Base-by-base conservation (phyloP, 1,140 invertebrate genomes). In the Heterodera schachtii region DNA sequence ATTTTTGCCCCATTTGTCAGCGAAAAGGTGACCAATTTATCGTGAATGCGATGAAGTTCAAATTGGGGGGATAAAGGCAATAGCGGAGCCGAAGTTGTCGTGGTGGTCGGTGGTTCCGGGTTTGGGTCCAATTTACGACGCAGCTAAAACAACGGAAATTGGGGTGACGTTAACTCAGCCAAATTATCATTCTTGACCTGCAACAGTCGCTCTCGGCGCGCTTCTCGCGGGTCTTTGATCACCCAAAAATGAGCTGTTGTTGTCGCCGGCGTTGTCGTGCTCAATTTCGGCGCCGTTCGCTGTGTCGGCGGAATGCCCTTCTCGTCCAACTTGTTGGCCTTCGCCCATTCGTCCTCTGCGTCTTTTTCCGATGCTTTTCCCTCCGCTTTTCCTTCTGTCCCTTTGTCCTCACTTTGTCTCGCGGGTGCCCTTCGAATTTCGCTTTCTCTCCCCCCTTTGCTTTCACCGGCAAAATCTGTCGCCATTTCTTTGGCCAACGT, bases 1-100 rank as follows among this genome's bases (percentile, higher is more conserved):
- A 88, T 64, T 76, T 89, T 89, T 19, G 84, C 87, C 16, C 87
- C 87, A 78, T 89, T 87, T 13, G 82, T 78, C 57, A 88, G 78
- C 9, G 84, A 67, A 75, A 88, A 89, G 0, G 84, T 82, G n/a
- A 75, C 85, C 21, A 80, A 66, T 74, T 88, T 80, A 43, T 87
- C 86, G 21, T 73, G 69, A 43, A 84, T 66, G 46, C 67, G 41
- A 5, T 86, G 84, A 13, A 87, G 73, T 49, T 67, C 81, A 69
- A 88, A 83, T 67, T 74, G 64, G 44, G 67, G 31, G 5, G 88
- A 77, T 13, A 85, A 66, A 3, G 41, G 86, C 19, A 74, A 41
- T 31, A 82, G 44, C 21, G 86, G 76, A 46, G 52, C 44, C 11
- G 85, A 31, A n/a, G 85, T 88, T 43, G 86, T 79, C 9, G 80